phyloP scores from a whole-genome alignment of 2,888 invertebrate species.

The Toxonevra muliebris region DNA sequence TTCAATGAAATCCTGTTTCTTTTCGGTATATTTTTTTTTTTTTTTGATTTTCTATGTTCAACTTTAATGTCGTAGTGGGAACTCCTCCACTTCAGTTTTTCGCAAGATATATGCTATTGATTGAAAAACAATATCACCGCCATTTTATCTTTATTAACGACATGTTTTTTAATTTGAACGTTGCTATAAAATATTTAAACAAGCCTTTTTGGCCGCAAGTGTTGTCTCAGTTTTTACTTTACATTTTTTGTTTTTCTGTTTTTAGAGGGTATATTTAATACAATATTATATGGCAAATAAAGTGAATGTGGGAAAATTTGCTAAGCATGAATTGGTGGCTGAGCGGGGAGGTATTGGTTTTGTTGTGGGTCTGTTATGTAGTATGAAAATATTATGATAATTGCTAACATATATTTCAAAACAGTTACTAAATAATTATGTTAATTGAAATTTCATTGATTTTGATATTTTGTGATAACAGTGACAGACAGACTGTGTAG shows the following conservation, averaged over 20 bases:
- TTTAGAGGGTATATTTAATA: not conserved
- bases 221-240: slow-evolving; percentile 6
- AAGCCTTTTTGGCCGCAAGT: slow-evolving; percentile 25
- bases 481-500: too few relatives aligned
- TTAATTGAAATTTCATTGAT: too few relatives aligned
- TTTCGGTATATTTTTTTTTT: slow-evolving; percentile 3
- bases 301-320: slow-evolving; percentile 31
- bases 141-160: slow-evolving; percentile 41
- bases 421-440: not conserved
- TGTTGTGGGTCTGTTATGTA: not conserved
- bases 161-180: slow-evolving; percentile 38
- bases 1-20: slow-evolving; percentile 20
- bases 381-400: not conserved
- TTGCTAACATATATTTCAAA: not conserved
- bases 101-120: slow-evolving; percentile 12
- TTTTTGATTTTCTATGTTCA: not conserved
- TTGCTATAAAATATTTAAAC: slow-evolving; percentile 35
- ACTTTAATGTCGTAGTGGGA: not conserved
- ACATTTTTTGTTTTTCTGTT: not conserved
- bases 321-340: slow-evolving; percentile 20
- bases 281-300: not conserved
- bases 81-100: slow-evolving; percentile 16
- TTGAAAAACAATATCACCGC: slow-evolving; percentile 39
- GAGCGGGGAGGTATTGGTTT: not conserved
- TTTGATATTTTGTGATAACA: too few relatives aligned